Evolutionary conservation across 2,888 invertebrate species (phyloP).

Genomic region (Boloria euphrosyne): DNA sequence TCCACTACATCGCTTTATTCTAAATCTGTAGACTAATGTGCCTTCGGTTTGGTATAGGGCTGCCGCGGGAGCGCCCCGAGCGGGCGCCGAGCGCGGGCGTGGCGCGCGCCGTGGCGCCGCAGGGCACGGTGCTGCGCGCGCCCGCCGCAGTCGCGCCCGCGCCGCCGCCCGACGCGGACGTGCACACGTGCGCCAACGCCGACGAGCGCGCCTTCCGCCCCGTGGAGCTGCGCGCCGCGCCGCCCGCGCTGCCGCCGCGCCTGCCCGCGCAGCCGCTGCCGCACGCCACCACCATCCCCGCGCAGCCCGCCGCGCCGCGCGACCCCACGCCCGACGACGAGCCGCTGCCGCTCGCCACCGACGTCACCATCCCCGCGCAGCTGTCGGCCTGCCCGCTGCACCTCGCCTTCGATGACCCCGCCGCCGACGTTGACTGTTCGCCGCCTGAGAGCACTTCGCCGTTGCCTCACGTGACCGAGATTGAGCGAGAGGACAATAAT

Average conservation of each 20-base stretch:
- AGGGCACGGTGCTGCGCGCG: slow-evolving; percentile 82
- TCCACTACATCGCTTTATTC: slow-evolving; percentile 51
- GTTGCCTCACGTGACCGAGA: slow-evolving; percentile 50
- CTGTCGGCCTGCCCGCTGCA: slow-evolving; percentile 45
- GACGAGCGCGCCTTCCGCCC: slow-evolving; percentile 83
- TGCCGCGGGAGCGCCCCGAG: slow-evolving; percentile 54
- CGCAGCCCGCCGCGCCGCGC: slow-evolving; percentile 45
- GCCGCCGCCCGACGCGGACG: slow-evolving; percentile 64
- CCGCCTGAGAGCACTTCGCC: too few species aligned
- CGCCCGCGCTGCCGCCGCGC: slow-evolving; percentile 50
- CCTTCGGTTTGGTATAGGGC: slow-evolving; percentile 93
- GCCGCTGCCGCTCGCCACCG: slow-evolving; percentile 48
- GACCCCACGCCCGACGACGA: slow-evolving; percentile 42
- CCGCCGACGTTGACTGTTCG: slow-evolving; percentile 47
- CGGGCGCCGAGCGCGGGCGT: slow-evolving; percentile 64
- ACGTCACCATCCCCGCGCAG: slow-evolving; percentile 50
- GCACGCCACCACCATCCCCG: slow-evolving; percentile 68
- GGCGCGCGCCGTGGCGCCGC: slow-evolving; percentile 88
- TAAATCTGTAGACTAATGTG: slow-evolving; percentile 58
- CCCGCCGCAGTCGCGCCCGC: slow-evolving; percentile 49
- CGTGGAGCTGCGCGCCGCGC: slow-evolving; percentile 81
- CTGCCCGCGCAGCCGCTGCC: slow-evolving; percentile 59
- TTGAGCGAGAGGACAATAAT: slow-evolving; percentile 46
- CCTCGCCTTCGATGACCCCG: slow-evolving; percentile 44
- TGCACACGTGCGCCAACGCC: slow-evolving; percentile 64